A percentile compares a stretch with the other conserved stretches of the same genome.
These are phyloP conservation scores for Cryptoprocta ferox DNA, from an alignment of 2,797 vertebrate genomes.

Conservation along the genomic window DNA sequence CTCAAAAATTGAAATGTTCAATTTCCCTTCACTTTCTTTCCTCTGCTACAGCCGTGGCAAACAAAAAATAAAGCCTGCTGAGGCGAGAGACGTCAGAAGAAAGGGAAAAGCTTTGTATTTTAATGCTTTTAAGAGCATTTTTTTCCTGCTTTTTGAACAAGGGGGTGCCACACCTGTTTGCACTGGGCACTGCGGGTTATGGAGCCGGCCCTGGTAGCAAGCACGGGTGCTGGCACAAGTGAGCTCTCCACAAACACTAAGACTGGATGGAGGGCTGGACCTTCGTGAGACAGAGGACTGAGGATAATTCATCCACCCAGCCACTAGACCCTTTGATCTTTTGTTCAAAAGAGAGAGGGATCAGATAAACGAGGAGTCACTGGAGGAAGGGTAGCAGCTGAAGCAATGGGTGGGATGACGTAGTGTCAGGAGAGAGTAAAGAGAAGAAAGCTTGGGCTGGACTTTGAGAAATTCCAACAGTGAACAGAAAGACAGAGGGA, in stretches of 20 bases:
- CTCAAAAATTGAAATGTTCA: not conserved
- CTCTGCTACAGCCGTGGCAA: not conserved
- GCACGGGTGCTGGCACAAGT: not conserved
- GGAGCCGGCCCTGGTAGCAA: rapidly evolving
- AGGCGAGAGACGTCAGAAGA: not conserved
- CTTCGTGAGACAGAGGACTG: not conserved
- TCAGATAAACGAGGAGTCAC: not conserved
- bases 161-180: rapidly evolving
- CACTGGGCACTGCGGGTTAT: rapidly evolving
- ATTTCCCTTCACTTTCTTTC: not conserved
- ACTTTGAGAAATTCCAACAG: not conserved
- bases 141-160: not conserved
- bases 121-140: not conserved
- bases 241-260: not conserved
- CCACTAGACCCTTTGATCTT: not conserved
- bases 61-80: not conserved
- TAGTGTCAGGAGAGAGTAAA: not conserved
- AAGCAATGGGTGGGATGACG: not conserved
- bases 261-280: not conserved
- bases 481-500: not conserved
- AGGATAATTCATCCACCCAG: not conserved
- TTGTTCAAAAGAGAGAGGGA: not conserved
- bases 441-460: rapidly evolving
- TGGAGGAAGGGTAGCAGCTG: rapidly evolving
- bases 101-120: not conserved